Percentiles rank a stretch among this genome's conserved stretches.
Conservation (phyloP, 1,140 invertebrate genomes). For the Dysdera silvatica region DNA sequence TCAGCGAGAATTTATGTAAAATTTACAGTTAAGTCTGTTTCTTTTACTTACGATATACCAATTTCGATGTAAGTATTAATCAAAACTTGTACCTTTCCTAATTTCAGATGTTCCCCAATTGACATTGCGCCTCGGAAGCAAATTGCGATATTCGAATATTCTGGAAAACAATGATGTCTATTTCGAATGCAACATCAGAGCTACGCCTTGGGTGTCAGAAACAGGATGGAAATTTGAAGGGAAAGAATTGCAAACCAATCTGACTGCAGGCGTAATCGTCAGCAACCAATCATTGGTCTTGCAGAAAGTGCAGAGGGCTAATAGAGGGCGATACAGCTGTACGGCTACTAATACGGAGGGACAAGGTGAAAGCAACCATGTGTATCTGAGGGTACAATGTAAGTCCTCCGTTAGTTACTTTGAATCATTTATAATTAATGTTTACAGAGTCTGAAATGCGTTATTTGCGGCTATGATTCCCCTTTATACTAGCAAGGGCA, state of each 20-base stretch:
- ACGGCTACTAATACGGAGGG: constrained; percentile 60
- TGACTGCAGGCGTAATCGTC: constrained; percentile 62
- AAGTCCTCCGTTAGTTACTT: constrained; percentile 2
- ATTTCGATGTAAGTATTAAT: background rate
- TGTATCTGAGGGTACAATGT: constrained; percentile 34
- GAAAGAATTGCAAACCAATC: constrained; percentile 48
- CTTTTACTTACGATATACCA: too few species aligned
- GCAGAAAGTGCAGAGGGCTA: constrained; percentile 53
- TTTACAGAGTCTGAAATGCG: too few species aligned
- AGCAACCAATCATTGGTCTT: constrained; percentile 72
- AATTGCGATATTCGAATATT: constrained; percentile 26
- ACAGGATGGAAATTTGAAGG: constrained; percentile 71
- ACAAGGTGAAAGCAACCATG: constrained; percentile 33
- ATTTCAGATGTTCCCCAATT: constrained; percentile 28
- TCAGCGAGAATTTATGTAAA: background rate
- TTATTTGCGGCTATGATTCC: too few species aligned
- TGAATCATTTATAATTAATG: too few species aligned
- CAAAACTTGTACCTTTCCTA: background rate
- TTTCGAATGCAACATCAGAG: constrained; percentile 78
- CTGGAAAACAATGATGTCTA: constrained; percentile 71
- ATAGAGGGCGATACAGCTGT: constrained; percentile 56
- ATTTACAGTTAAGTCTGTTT: background rate
- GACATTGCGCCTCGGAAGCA: constrained; percentile 28
- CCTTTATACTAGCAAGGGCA: too few species aligned
- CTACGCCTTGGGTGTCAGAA: constrained; percentile 72